phyloP scores from a whole-genome alignment of 2,797 vertebrate genomes.

The Ceryle rudis region DNA sequence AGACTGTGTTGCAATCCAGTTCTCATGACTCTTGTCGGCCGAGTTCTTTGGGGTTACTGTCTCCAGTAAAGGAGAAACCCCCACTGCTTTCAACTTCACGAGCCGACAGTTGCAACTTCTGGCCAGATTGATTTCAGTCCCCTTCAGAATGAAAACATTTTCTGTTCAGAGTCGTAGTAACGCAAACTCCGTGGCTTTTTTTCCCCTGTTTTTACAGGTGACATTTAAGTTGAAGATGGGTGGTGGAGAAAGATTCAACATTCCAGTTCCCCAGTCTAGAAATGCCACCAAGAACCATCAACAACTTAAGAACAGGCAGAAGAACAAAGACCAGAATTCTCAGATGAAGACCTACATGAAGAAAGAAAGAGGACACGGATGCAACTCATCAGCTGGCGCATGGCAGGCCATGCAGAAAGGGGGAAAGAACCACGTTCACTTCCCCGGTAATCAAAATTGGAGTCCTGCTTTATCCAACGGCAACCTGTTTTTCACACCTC shows the following conservation, averaged over 20 bases:
- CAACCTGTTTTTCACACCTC: conserved; percentile 86
- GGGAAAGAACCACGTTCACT: conserved; percentile 82
- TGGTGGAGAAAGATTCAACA: conserved; percentile 95
- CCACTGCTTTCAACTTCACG: fast-evolving
- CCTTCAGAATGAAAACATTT: background rate
- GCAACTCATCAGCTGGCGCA: conserved; percentile 84
- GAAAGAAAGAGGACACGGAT: conserved; percentile 83
- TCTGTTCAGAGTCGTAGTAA: background rate
- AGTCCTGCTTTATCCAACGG: conserved; percentile 85
- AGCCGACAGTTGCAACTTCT: fast-evolving
- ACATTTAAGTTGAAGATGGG: conserved; percentile 93
- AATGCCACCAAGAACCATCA: conserved; percentile 88
- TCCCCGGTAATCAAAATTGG: conserved; percentile 88
- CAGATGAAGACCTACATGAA: conserved; percentile 85
- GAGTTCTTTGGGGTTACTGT: background rate
- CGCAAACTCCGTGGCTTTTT: background rate
- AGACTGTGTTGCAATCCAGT: fast-evolving
- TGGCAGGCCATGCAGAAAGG: conserved; percentile 92
- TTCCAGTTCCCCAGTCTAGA: conserved; percentile 91
- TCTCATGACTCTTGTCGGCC: background rate
- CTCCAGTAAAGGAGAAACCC: background rate
- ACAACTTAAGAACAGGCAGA: conserved; percentile 87
- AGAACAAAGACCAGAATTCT: conserved; percentile 87
- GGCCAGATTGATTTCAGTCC: background rate
- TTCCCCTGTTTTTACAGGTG: conserved; percentile 80